Evolutionary conservation across 1,140 invertebrate species (phyloP), one percentile per base, ranked within the genome.

Genomic region (Drosophila pandora): DNA sequence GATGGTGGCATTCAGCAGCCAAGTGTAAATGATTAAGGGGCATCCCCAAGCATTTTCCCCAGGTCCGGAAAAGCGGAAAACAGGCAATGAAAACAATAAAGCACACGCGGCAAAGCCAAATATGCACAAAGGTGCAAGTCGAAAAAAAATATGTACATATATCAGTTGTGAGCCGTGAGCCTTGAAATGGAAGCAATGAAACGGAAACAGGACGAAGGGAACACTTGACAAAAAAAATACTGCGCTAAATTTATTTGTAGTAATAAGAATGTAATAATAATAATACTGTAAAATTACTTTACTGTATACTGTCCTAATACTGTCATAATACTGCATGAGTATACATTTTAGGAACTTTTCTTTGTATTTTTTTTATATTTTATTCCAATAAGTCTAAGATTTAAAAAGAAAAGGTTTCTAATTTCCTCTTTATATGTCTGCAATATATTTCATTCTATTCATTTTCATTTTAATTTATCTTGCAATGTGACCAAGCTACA

Each of bases 21-120:
- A 76, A 79, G 81, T 84, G 76, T 80, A 69, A 83, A 73, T 84
- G 76, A 84, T 84, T 84, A 80, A 76, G 69, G 61, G 54, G 41
- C 22, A n/a, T 43, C 9, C 25, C 13, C 6, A 1, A 43, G n/a
- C 12, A n/a, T 21, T 3, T 10, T 6, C 12, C 8, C n/a, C 7
- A 28, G 32, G 32, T 34, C 39, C 28, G 56, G 45, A 30, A 65
- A 52, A 32, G 47, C 13, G 32, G 39, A 54, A 37, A 72, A 59
- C 58, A 57, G 39, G 45, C 69, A 63, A 63, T 56, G 34, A 63
- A 48, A 49, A 45, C 34, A 39, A 65, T 34, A 70, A 57, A 65
- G 10, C 49, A 63, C 39, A 53, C 49, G 23, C 25, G 10, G 32
- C 23, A 43, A 2, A 37, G 13, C 12, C 25, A 55, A 72, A 73